These are phyloP conservation scores for Kryphioiulus occultus DNA, from an alignment of 2,888 invertebrate species.

Conservation along the genomic window DNA sequence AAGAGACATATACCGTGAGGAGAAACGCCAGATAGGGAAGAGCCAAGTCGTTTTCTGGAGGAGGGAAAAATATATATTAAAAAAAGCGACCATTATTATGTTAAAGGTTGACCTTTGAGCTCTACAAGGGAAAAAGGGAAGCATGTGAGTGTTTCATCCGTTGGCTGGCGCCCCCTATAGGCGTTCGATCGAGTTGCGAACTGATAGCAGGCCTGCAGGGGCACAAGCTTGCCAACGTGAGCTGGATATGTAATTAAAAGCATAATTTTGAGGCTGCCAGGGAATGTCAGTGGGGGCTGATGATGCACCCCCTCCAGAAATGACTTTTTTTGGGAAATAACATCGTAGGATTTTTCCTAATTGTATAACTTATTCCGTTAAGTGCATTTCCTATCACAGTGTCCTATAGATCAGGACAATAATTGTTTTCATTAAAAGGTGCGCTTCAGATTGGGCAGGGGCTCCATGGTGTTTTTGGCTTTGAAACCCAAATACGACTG, in stretches of 20 bases:
- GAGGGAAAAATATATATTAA: neutral
- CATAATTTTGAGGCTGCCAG: neutral
- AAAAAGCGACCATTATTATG: constrained; percentile 8
- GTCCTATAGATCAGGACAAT: neutral
- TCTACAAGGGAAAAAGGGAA: neutral
- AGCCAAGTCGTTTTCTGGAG: neutral
- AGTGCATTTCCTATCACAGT: constrained; percentile 37
- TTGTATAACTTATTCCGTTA: neutral
- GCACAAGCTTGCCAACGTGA: neutral
- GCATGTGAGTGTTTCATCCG: neutral
- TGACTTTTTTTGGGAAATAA: neutral
- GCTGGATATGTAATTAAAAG: constrained; percentile 1
- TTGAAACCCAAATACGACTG: too few relatives aligned
- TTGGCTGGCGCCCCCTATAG: constrained; percentile 10
- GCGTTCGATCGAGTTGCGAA: neutral
- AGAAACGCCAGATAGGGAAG: neutral
- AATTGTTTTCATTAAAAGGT: constrained; percentile 23
- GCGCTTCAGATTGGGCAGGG: neutral
- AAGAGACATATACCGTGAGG: neutral
- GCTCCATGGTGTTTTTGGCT: neutral
- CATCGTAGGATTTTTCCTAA: neutral
- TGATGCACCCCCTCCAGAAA: constrained; percentile 13
- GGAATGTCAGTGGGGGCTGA: constrained; percentile 19
- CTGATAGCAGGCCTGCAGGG: constrained; percentile 4
- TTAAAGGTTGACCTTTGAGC: constrained; percentile 36